A percentile compares a stretch with the other conserved stretches of the same genome.
phyloP scores from a whole-genome alignment of 2,888 invertebrate genomes.

The Lasioglossum oenotherae region DNA sequence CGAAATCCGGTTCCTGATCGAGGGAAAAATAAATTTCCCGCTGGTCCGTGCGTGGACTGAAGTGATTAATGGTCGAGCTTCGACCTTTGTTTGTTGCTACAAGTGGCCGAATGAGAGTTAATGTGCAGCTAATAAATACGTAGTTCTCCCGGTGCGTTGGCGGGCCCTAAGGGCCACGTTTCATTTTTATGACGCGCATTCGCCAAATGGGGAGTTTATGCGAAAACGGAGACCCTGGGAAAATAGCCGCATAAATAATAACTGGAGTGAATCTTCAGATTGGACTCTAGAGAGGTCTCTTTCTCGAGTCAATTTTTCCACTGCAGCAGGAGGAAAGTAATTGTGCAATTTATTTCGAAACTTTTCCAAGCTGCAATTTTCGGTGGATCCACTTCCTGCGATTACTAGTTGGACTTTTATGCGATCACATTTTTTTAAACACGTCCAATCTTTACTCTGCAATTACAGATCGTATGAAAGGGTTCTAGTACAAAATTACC shows the following conservation, averaged over 20 bases:
- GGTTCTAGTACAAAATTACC: too few relatives aligned
- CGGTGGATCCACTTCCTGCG: too few relatives aligned
- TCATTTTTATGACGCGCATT: background rate
- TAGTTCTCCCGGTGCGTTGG: background rate
- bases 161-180: background rate
- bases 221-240: background rate
- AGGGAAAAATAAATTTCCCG: constrained; percentile 15
- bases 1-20: constrained; percentile 2
- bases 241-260: background rate
- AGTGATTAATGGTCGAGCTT: constrained; percentile 20
- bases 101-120: background rate
- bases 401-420: too few relatives aligned
- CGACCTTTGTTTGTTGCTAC: background rate
- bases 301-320: too few relatives aligned
- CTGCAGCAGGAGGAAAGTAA: too few relatives aligned
- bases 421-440: too few relatives aligned
- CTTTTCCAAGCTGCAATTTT: too few relatives aligned
- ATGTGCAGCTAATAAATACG: background rate
- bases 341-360: too few relatives aligned
- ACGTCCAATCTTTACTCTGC: too few relatives aligned
- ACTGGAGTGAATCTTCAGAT: background rate
- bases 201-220: background rate
- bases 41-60: background rate
- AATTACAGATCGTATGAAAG: too few relatives aligned
- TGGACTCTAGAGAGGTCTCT: background rate